Conservation (phyloP, 2,888 invertebrate species). For the Caenorhabditis sulstoni region DNA sequence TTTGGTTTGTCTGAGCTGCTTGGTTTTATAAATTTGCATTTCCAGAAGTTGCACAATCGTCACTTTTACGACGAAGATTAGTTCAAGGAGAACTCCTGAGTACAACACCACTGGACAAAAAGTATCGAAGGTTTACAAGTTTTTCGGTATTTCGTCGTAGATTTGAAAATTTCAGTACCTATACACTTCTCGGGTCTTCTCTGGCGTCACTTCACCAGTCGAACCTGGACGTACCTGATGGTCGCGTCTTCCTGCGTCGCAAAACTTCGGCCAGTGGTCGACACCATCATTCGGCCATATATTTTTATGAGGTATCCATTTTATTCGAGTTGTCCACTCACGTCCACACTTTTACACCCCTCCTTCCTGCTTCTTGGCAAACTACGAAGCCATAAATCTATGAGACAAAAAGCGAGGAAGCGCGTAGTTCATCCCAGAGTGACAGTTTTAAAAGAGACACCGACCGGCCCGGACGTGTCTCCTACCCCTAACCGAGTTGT, state of each 20-base stretch:
- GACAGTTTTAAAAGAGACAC: constrained; percentile 21
- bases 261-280: constrained; percentile 48
- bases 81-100: constrained; percentile 68
- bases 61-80: constrained; percentile 66
- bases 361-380: constrained; percentile 7
- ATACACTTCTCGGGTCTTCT: constrained; percentile 45
- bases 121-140: constrained; percentile 50
- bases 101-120: constrained; percentile 57
- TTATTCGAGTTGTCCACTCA: constrained; percentile 12
- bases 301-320: constrained; percentile 56
- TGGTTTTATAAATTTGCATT: neutral
- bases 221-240: constrained; percentile 46
- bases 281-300: constrained; percentile 56
- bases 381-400: constrained; percentile 17
- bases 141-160: no score
- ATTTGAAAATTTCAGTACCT: constrained; percentile 26
- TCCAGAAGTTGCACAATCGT: constrained; percentile 68
- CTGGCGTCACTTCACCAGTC: constrained; percentile 35
- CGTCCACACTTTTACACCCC: constrained; percentile 22
- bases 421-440: neutral
- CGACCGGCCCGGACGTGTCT: constrained; percentile 23
- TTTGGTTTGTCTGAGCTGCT: constrained; percentile 22
- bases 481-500: constrained; percentile 34
- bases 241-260: constrained; percentile 47
- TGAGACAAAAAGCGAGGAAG: constrained; percentile 3